Evolutionary conservation across 2,888 invertebrate species (phyloP).

Genomic region (Melanotus villosus): DNA sequence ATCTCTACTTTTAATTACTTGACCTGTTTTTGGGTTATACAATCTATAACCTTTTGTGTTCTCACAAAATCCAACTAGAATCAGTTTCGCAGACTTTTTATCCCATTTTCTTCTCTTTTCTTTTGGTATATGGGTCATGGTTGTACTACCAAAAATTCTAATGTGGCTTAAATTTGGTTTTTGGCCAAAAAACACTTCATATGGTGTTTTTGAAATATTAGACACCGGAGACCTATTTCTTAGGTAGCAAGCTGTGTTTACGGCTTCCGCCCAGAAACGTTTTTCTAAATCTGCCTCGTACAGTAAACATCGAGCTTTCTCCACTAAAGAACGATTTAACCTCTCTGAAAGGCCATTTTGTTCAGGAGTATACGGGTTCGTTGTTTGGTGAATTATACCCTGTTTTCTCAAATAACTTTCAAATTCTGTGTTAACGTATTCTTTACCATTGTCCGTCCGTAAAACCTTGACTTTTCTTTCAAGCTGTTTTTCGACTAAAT

Average conservation of each 20-base stretch:
- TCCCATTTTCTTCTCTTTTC: too few species aligned
- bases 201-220: too few species aligned
- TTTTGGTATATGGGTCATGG: not conserved
- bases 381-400: slow-evolving; percentile 59
- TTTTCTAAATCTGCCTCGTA: too few species aligned
- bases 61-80: too few species aligned
- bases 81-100: too few species aligned
- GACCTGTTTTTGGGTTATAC: too few species aligned
- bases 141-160: not conserved
- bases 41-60: too few species aligned
- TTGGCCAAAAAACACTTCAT: too few species aligned
- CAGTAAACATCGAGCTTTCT: slow-evolving; percentile 54
- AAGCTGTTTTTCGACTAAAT: slow-evolving; percentile 43
- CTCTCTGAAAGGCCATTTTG: slow-evolving; percentile 55
- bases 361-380: too few species aligned
- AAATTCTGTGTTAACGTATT: slow-evolving; percentile 48
- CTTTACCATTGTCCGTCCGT: slow-evolving; percentile 47
- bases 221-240: too few species aligned
- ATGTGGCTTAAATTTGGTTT: not conserved
- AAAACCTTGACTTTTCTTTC: slow-evolving; percentile 43
- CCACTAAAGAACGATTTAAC: slow-evolving; percentile 53
- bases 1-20: too few species aligned
- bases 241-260: too few species aligned
- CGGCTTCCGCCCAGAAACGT: not conserved
- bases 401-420: slow-evolving; percentile 36